Evolutionary conservation across 2,113 vertebrate species (phyloP).

Genomic region (Mastomys coucha): DNA sequence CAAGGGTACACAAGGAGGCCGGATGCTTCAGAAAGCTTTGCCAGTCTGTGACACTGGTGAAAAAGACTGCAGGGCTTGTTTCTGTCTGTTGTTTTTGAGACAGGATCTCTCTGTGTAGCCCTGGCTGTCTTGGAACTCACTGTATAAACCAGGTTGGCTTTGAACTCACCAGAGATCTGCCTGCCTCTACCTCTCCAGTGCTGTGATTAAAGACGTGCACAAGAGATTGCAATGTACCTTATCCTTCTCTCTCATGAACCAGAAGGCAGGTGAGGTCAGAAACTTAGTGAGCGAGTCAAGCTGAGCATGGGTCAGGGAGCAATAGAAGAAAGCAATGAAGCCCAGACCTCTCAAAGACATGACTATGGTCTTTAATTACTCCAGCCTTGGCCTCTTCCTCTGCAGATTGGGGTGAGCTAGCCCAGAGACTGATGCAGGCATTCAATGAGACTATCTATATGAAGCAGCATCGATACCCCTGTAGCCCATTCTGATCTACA

Average conservation of each 20-base stretch:
- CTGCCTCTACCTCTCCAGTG: background rate
- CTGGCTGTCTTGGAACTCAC: background rate
- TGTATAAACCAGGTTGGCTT: background rate
- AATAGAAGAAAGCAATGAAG: background rate
- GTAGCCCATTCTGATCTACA: background rate
- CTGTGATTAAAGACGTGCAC: background rate
- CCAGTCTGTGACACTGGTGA: background rate
- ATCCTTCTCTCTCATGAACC: too few species aligned
- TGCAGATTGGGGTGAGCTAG: background rate
- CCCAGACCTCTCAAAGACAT: background rate
- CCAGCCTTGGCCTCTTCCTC: background rate
- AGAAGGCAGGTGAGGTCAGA: too few species aligned
- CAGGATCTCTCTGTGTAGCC: background rate
- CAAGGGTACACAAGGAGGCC: background rate
- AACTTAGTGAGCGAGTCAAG: fast-evolving
- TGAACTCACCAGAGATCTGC: background rate
- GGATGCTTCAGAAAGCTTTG: background rate
- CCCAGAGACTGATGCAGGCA: background rate
- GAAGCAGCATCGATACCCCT: background rate
- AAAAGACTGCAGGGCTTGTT: background rate
- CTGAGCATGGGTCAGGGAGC: background rate
- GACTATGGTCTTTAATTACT: background rate
- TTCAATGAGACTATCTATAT: background rate
- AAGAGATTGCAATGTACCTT: too few species aligned
- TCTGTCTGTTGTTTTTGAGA: background rate